These are phyloP conservation scores for Siniperca obscura DNA, from an alignment of 2,797 vertebrate species.

Conservation along the genomic window DNA sequence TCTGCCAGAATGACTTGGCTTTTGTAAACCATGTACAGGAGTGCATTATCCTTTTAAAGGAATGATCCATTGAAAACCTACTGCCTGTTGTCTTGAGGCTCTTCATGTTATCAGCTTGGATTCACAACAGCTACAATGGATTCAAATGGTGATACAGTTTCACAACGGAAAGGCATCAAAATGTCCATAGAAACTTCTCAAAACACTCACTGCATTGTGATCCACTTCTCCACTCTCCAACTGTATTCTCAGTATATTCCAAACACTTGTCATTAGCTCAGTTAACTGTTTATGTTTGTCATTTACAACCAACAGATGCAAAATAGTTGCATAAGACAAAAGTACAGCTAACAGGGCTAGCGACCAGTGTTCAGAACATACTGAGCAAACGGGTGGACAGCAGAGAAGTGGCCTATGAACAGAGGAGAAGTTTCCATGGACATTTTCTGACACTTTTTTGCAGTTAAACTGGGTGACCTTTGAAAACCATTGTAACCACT, in stretches of 20 bases:
- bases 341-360: not conserved
- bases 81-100: not conserved
- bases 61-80: slow-evolving; percentile 13
- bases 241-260: not conserved
- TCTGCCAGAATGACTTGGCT: slow-evolving; percentile 39
- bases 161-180: not conserved
- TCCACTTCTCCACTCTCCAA: not conserved
- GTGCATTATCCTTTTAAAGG: slow-evolving; percentile 41
- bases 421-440: not conserved
- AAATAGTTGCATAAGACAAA: not conserved
- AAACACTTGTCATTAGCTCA: not conserved
- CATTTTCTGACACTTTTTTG: not conserved
- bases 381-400: not conserved
- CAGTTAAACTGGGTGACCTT: not conserved
- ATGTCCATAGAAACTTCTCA: too few species aligned
- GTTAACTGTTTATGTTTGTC: not conserved
- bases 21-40: slow-evolving; percentile 41
- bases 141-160: slow-evolving; percentile 2
- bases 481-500: slow-evolving; percentile 8
- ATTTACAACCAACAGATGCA: not conserved
- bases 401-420: not conserved
- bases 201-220: not conserved
- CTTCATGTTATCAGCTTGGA: not conserved
- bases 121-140: not conserved
- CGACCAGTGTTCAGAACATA: not conserved